These are phyloP conservation scores for Mustelus asterias DNA, from an alignment of 2,113 vertebrate species.

Conservation along the genomic window DNA sequence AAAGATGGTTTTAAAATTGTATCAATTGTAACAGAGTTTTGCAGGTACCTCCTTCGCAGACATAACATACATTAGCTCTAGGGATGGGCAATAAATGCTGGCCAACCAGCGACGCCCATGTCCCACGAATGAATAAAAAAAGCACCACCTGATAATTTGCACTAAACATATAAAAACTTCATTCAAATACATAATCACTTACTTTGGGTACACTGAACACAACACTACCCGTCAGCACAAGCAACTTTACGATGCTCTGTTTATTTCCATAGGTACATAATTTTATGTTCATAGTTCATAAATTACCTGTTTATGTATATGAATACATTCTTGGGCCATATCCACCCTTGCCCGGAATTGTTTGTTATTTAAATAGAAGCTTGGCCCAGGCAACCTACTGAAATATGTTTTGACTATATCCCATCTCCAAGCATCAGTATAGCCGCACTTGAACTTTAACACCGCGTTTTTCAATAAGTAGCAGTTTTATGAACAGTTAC, in stretches of 20 bases:
- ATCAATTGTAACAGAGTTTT: not conserved
- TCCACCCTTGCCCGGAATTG: not conserved
- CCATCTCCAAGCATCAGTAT: not conserved
- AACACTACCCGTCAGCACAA: not conserved
- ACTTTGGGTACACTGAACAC: not conserved
- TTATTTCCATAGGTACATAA: not conserved
- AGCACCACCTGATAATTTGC: not conserved
- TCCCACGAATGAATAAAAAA: too few species aligned
- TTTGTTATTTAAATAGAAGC: conserved; percentile 6
- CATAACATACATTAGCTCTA: too few species aligned
- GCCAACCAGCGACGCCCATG: too few species aligned
- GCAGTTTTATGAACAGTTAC: not conserved
- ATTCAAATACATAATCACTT: not conserved
- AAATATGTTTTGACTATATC: not conserved
- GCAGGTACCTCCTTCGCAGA: not conserved
- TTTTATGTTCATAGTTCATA: not conserved
- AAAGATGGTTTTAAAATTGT: not conserved
- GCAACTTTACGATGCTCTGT: not conserved
- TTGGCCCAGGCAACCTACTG: not conserved
- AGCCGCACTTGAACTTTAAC: not conserved
- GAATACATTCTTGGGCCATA: conserved; percentile 14
- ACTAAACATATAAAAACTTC: not conserved
- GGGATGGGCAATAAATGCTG: too few species aligned
- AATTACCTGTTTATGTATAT: not conserved
- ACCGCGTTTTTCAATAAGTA: not conserved